Base-by-base conservation (phyloP, 2,113 vertebrate genomes). In the Kryptolebias marmoratus region DNA sequence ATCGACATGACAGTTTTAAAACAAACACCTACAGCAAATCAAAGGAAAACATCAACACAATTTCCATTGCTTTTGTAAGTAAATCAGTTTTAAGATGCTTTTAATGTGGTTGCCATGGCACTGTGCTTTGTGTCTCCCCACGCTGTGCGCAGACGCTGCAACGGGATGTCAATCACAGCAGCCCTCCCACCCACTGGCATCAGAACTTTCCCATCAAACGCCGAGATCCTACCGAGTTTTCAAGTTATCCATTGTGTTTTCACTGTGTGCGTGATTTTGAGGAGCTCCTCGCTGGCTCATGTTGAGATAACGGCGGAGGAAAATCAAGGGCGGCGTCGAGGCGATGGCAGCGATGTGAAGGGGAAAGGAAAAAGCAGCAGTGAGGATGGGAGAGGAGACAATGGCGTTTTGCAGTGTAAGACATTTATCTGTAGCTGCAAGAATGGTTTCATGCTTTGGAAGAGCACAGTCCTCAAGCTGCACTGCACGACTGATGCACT, bases 61-160 rank as follows among this genome's bases (percentile, higher is more conserved):
- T 62, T 76, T 79, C 47, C 82, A 90, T 90, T 88, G 84, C 88
- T 90, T 90, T 87, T 86, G 32, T 87, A 87, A 85, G 81, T 83
- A 87, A 88, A 83, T 86, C 73, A 73, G 69, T 83, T 88, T 90
- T 86, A 93, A 92, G 90, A 90, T 93, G 91, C 91, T 91, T 89
- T 91, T 91, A 83, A 83, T 91, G 90, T 85, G 90, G 91, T 91
- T 91, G 89, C 91, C 87, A 90, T 91, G 90, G 89, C 89, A 86
- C 89, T 92, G 86, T 86, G 90, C 88, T 90, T 86, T 88, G 79
- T 84, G 28, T 44, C 83, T 80, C 75, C 63, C 88, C 82, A 89
- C 80, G 68, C 77, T 64, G 77, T 68, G 59, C 7, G 31, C 74
- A 80, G 58, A 77, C 71, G 4, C 74, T 68, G 62, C 69, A 71